Evolutionary conservation across 2,888 invertebrate species (phyloP), one percentile per base, ranked within the genome.

Genomic region (Priocnemis perturbator): DNA sequence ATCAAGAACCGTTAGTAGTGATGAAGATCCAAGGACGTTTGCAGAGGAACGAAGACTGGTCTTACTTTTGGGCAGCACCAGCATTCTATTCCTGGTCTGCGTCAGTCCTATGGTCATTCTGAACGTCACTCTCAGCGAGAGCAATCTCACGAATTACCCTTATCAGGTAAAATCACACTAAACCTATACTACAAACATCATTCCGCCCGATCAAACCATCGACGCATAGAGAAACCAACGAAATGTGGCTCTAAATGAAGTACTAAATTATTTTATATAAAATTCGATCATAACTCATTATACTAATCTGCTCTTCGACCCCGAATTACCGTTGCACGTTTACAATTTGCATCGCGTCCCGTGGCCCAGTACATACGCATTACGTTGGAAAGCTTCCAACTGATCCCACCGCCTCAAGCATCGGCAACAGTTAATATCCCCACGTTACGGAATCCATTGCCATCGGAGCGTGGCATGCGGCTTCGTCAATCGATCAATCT

Each of bases 91-190:
- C 86, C 89, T 94, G 59, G 90, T 93, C 19, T 94, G 94, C 86
- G 93, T 94, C 44, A 93, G 93, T 17, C 94, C 94, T 0, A 93
- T 94, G 93, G 93, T 93, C 63, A 92, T 94, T 74, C 90, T 94
- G 15, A 93, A 93, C 81, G 92, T 94, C 76, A 93, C 93, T 14
- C 89, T 94, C 73, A 93, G 92, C 44, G 92, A 93, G 76, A 90
- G 91, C 71, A 92, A 93, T 82, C 88, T 93, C 76, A 91, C 91
- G 50, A 90, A 91, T 77, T 93, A 92, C 84, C 91, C 93, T 48
- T 93, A 93, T 86, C 93, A 93, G 90, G 93, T 60, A 21, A 19
- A 15, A 21, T 21, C 21, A 68, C 53, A 44, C 50, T 26, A 52
- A 55, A 63, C 37, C 0, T 37, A 19, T 21, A 37, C 37, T 37